These are phyloP conservation scores for Temnothorax rugatulus DNA, from an alignment of 2,888 invertebrate species.

Conservation along the genomic window DNA sequence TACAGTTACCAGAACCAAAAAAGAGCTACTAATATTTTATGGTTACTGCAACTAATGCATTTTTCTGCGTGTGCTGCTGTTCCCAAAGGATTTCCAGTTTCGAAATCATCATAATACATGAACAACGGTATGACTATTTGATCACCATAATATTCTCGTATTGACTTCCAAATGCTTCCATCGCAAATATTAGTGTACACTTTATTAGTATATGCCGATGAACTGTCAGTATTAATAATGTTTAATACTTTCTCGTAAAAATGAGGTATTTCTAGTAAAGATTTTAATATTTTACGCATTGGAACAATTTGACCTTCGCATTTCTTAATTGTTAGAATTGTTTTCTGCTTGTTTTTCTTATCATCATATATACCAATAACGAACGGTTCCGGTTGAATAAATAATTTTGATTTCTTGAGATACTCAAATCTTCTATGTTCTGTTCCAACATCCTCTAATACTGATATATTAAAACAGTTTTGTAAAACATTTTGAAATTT, in stretches of 20 bases:
- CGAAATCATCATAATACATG: neutral
- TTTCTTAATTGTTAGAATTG: neutral
- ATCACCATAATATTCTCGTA: neutral
- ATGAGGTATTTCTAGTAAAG: neutral
- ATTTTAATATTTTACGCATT: conserved; percentile 17
- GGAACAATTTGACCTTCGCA: neutral
- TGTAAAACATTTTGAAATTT: neutral
- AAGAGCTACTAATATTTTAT: no score
- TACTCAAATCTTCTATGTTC: conserved; percentile 16
- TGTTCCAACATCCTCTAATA: neutral
- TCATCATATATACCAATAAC: neutral
- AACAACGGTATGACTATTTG: neutral
- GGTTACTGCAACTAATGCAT: no score
- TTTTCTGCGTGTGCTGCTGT: no score
- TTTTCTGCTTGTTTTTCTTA: neutral
- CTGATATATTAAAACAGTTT: neutral
- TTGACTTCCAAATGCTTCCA: neutral
- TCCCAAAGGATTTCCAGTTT: no score
- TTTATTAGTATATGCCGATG: neutral
- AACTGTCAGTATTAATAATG: neutral
- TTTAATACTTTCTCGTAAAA: neutral
- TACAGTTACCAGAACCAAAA: no score
- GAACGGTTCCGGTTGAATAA: neutral
- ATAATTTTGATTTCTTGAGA: conserved; percentile 12
- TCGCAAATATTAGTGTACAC: neutral